Percentiles rank a stretch among this genome's conserved stretches.
phyloP scores from a whole-genome alignment of 2,797 vertebrate species.

The Sebastes alutus region DNA sequence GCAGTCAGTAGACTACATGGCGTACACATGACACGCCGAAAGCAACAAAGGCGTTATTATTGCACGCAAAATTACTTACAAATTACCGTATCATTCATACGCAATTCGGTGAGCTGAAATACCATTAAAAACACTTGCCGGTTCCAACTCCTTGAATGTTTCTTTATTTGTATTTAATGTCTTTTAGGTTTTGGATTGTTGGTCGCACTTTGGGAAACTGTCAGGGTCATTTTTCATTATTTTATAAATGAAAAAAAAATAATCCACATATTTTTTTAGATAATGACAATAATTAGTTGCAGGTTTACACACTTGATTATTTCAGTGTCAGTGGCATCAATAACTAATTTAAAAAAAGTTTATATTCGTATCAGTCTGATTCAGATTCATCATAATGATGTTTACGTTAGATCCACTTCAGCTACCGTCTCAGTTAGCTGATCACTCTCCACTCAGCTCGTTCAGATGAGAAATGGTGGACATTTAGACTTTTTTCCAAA shows the following conservation, averaged over 20 bases:
- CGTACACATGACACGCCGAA: no score
- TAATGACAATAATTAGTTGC: neutral
- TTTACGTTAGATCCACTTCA: neutral
- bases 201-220: neutral
- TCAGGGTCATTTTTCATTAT: neutral
- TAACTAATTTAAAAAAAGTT: neutral
- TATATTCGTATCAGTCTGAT: neutral
- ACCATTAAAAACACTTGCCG: rapidly evolving
- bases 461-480: conserved; percentile 25
- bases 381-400: neutral
- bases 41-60: no score
- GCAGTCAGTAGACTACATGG: no score
- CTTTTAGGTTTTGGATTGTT: neutral
- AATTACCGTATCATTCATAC: no score
- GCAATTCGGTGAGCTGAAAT: neutral
- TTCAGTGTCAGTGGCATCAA: neutral
- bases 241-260: neutral
- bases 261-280: neutral
- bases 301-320: neutral
- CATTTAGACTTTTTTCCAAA: conserved; percentile 6
- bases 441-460: conserved; percentile 35
- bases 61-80: no score
- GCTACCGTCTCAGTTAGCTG: conserved; percentile 14
- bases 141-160: neutral
- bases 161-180: neutral